Evolutionary conservation across 2,797 vertebrate genomes (phyloP).

Genomic region (Mionectes olivaceus): DNA sequence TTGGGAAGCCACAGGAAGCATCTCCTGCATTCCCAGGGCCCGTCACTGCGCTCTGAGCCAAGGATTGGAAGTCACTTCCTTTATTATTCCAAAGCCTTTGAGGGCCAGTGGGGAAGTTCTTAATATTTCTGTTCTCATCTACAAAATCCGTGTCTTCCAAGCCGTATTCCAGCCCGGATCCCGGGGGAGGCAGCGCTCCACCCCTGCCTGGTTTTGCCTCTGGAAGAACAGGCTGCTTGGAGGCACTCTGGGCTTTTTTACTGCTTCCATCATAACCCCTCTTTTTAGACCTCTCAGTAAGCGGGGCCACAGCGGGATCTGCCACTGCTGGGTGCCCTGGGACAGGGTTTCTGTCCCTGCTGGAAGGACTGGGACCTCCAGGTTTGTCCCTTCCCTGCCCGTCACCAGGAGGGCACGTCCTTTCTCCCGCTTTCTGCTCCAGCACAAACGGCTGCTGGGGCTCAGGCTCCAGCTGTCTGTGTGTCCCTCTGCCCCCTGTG

Average conservation of each 20-base stretch:
- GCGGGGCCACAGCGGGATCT: background rate
- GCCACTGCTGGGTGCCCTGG: background rate
- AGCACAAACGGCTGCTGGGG: background rate
- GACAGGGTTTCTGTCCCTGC: rapidly evolving
- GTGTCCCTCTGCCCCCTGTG: background rate
- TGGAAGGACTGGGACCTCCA: background rate
- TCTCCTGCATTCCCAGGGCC: background rate
- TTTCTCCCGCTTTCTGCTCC: conserved; percentile 2
- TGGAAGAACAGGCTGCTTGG: background rate
- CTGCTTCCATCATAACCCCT: conserved; percentile 46
- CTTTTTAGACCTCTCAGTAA: conserved; percentile 16
- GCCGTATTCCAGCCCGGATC: background rate
- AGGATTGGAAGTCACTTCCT: background rate
- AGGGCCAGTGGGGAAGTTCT: conserved; percentile 14
- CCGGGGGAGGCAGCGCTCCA: background rate
- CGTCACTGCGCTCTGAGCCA: background rate
- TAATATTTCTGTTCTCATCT: conserved; percentile 78
- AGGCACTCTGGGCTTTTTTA: conserved; percentile 20
- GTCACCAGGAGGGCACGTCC: background rate
- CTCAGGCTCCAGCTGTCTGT: background rate
- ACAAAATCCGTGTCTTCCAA: conserved; percentile 17
- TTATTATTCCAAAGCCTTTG: background rate
- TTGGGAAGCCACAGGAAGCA: background rate
- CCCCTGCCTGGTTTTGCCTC: background rate
- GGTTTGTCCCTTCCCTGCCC: background rate